Percentiles rank a stretch among this genome's conserved stretches.
Conservation (phyloP, 2,888 invertebrate species). For the Pristionchus entomophagus region DNA sequence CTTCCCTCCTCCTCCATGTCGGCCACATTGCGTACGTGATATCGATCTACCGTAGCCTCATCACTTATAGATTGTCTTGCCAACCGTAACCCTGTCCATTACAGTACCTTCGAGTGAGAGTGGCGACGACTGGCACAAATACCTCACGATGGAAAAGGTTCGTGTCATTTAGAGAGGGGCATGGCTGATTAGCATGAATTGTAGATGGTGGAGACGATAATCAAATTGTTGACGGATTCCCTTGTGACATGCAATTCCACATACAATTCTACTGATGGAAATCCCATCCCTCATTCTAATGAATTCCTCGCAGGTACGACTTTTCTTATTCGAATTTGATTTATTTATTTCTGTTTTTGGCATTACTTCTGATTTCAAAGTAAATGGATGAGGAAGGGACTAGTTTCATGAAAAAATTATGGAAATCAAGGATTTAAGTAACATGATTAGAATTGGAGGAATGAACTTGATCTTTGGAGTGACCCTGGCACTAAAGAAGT, state of each 20-base stretch:
- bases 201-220: not conserved
- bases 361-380: too few species aligned
- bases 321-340: not conserved
- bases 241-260: not conserved
- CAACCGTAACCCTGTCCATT: not conserved
- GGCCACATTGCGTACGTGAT: not conserved
- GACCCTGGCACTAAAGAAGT: too few species aligned
- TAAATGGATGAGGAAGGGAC: too few species aligned
- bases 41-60: not conserved
- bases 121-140: not conserved
- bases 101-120: slow-evolving; percentile 17
- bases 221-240: not conserved
- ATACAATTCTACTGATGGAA: slow-evolving; percentile 11
- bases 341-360: too few species aligned
- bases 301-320: not conserved
- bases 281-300: not conserved
- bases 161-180: too few species aligned
- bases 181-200: too few species aligned
- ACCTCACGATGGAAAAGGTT: not conserved
- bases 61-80: not conserved
- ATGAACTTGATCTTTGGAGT: too few species aligned
- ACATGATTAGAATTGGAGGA: not conserved
- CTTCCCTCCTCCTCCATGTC: slow-evolving; percentile 13
- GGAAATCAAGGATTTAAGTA: too few species aligned
- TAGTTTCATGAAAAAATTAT: too few species aligned